A percentile compares a stretch with the other conserved stretches of the same genome.
phyloP scores from a whole-genome alignment of 2,888 invertebrate genomes.

The Nasonovia ribisnigri region DNA sequence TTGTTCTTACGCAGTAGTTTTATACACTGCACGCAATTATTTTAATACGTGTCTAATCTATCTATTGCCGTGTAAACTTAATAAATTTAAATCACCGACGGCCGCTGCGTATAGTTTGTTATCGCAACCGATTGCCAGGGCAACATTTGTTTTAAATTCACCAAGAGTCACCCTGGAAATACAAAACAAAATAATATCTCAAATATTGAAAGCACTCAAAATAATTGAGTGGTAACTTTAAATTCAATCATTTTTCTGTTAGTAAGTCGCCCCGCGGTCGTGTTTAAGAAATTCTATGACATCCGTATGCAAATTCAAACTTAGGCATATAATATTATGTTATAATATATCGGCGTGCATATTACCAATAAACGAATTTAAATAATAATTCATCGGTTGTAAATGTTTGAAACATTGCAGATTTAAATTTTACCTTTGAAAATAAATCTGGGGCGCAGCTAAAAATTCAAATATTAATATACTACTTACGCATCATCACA shows the following conservation, averaged over 20 bases:
- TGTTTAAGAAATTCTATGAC: background rate
- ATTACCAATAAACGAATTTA: background rate
- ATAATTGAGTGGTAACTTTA: background rate
- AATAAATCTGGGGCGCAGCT: too few relatives aligned
- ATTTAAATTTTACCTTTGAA: background rate
- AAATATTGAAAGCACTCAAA: background rate
- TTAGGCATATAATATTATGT: background rate
- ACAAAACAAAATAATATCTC: background rate
- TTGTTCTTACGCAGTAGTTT: conserved; percentile 6
- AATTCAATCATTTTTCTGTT: background rate
- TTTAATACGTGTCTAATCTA: conserved; percentile 15
- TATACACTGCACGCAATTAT: background rate
- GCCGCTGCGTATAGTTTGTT: background rate
- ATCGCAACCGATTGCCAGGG: background rate
- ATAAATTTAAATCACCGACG: background rate
- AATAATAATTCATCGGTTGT: background rate
- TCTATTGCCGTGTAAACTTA: background rate
- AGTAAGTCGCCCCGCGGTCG: background rate
- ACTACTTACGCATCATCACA: too few relatives aligned
- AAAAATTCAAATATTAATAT: too few relatives aligned
- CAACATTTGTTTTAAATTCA: background rate
- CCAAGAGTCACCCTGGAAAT: background rate
- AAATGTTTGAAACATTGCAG: background rate
- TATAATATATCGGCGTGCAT: background rate
- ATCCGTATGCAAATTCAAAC: too few relatives aligned